These are phyloP conservation scores for Platycheirus rosarum DNA, from an alignment of 2,888 invertebrate species.

Conservation along the genomic window DNA sequence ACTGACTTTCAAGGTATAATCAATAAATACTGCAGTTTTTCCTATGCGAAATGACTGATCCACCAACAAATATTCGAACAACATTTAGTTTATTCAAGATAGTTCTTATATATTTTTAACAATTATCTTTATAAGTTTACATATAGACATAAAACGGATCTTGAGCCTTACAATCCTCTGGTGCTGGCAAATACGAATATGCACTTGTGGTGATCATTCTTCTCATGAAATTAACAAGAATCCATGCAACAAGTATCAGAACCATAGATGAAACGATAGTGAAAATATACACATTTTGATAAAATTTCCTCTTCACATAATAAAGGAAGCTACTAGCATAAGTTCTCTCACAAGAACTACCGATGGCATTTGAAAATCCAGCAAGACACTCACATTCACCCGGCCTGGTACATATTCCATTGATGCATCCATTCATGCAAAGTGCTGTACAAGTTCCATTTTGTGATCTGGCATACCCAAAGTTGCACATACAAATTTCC, in stretches of 20 bases:
- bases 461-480: constrained; percentile 17
- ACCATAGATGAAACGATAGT: too few species aligned
- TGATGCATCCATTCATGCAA: background rate
- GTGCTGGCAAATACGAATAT: background rate
- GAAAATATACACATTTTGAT: too few species aligned
- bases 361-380: background rate
- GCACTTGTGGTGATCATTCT: background rate
- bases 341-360: background rate
- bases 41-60: too few species aligned
- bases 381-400: background rate
- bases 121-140: background rate
- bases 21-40: too few species aligned
- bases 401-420: background rate
- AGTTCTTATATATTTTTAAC: too few species aligned
- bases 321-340: too few species aligned
- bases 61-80: too few species aligned
- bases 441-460: constrained; percentile 7
- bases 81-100: too few species aligned
- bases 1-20: too few species aligned
- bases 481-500: constrained; percentile 20
- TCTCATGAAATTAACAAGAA: too few species aligned
- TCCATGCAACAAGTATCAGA: too few species aligned
- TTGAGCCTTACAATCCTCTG: background rate
- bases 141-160: background rate
- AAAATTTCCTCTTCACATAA: too few species aligned